Percentiles rank a stretch among this genome's conserved stretches.
These are phyloP conservation scores for Lonchura striata DNA, from an alignment of 2,113 vertebrate genomes.

Conservation along the genomic window DNA sequence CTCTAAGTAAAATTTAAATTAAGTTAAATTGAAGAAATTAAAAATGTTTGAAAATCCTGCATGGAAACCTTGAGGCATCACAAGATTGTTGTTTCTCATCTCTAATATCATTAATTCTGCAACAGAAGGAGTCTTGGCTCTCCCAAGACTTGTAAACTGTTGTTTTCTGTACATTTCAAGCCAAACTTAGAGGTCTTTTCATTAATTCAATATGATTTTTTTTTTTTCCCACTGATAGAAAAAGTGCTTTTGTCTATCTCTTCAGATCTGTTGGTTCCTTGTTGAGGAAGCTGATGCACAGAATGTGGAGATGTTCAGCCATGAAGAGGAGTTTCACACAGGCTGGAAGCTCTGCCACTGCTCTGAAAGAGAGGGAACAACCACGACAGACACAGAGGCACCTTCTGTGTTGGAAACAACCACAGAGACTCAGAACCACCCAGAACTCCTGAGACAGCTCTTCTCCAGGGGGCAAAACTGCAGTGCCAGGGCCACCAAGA, in stretches of 20 bases:
- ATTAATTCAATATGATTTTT: background rate
- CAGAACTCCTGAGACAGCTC: background rate
- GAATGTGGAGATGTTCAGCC: background rate
- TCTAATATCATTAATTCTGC: constrained; percentile 19
- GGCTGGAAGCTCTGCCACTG: background rate
- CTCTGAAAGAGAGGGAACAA: background rate
- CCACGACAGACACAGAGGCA: background rate
- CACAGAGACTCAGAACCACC: background rate
- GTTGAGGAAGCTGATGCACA: background rate
- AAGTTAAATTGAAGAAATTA: constrained; percentile 81
- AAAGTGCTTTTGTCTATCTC: background rate
- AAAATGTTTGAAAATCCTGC: constrained; percentile 75
- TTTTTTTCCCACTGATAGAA: background rate
- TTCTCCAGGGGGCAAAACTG: background rate
- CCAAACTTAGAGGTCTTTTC: background rate
- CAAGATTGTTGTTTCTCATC: constrained; percentile 63
- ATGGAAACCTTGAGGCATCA: constrained; percentile 70
- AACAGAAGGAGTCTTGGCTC: background rate
- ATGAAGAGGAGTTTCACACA: background rate
- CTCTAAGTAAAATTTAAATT: constrained; percentile 81
- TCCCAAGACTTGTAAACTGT: background rate
- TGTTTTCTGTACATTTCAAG: constrained; percentile 11
- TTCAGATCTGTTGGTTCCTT: background rate
- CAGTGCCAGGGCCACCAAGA: background rate
- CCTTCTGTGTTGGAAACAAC: background rate